Base-by-base conservation (phyloP, 2,888 invertebrate genomes). In the Tipula helvola region DNA sequence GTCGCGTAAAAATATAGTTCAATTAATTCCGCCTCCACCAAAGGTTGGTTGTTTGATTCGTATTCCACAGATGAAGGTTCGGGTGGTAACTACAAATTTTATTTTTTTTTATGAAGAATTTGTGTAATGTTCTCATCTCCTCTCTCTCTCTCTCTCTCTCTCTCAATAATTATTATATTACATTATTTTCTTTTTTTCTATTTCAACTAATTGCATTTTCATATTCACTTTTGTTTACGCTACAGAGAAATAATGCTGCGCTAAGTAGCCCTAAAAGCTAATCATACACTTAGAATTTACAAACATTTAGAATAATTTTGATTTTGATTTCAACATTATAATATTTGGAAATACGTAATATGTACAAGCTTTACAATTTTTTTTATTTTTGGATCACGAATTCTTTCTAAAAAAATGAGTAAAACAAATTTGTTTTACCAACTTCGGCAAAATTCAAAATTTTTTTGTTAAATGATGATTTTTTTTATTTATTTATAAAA, bases 41-140 rank as follows among this genome's bases (percentile, higher is more conserved):
- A 88, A 90, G 89, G 90, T 91, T 84, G 84, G 84, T 84, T 84
- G 84, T 84, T 84, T 36, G 36, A 84, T 84, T 84, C 84, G 84
- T 84, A 84, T 84, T 84, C 84, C 84, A 41, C 84, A 84, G 41
- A 84, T 39, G 39, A 84, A 84, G 84, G 84, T 84, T 84, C 84
- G 39, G 84, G 84, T 84, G 84, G 84, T 84, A 84, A 84, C 16
- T 71, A 71, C 71, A 71, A 71, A 71, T 71, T 71, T 71, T 71
- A 28, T 71, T 71, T 71, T 71, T 52, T 71, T 71, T 71, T 71
- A 84, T 41, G n/a, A 84, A 84, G 84, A 84, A 84, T 84, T 84
- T 84, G 84, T 84, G 84, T 84, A 71, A 28, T 71, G 71, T 28
- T 71, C 71, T 71, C 71, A 84, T 16, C 28, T 28, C 28, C 28